Evolutionary conservation across 2,797 vertebrate genomes (phyloP).

Genomic region (Poecile montanus): DNA sequence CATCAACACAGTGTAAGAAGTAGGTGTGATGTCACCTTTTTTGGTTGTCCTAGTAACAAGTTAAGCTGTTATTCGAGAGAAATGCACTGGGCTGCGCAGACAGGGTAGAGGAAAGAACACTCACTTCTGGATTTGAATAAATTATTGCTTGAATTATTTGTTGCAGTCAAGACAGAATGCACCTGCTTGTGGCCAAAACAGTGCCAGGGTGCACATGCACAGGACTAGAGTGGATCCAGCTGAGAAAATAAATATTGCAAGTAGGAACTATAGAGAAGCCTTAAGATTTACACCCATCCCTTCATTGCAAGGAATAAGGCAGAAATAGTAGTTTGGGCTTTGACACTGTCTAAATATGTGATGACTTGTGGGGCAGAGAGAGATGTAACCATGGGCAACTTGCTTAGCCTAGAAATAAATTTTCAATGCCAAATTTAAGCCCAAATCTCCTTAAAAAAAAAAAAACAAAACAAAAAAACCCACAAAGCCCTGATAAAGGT

Average conservation of each 20-base stretch:
- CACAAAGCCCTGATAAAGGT: not conserved
- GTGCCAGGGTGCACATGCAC: not conserved
- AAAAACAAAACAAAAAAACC: not conserved
- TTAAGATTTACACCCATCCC: not conserved
- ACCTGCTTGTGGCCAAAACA: not conserved
- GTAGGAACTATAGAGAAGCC: not conserved
- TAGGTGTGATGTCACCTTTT: conserved; percentile 35
- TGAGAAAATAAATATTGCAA: not conserved
- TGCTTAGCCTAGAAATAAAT: not conserved
- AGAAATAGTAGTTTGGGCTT: not conserved
- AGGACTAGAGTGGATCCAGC: not conserved
- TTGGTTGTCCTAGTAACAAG: conserved; percentile 46
- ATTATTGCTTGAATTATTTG: not conserved
- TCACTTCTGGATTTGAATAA: not conserved
- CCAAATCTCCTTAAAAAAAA: not conserved
- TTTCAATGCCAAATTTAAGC: not conserved
- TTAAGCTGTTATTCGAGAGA: not conserved
- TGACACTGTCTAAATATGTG: not conserved
- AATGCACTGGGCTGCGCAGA: not conserved
- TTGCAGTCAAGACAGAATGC: not conserved
- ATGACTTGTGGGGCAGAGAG: not conserved
- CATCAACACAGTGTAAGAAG: not conserved
- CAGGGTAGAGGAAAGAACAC: not conserved
- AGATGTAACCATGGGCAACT: not conserved
- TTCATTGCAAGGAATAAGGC: not conserved